Base-by-base conservation (phyloP, 2,113 vertebrate species). In the Callospermophilus lateralis region DNA sequence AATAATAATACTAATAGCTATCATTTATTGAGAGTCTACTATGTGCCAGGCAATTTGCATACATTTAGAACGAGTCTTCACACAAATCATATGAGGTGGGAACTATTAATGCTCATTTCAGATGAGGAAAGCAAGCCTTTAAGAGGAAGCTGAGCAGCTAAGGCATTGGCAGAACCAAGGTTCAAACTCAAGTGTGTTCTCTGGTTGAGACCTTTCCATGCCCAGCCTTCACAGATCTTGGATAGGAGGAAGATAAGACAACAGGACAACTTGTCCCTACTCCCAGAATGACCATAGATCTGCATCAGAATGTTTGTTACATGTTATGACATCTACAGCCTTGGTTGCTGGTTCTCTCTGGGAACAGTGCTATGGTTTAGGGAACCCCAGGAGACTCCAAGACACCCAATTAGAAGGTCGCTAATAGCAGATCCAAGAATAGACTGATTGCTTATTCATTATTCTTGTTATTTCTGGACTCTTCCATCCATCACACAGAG, bases 1-100 rank as follows among this genome's bases (percentile, higher is more conserved):
- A 80, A 89, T 86, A 72, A 72, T 91, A 55, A 91, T 87, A 24
- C 55, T 68, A 78, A 97, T 73, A 81, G 37, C 77, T 95, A 65
- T 84, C 77, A 93, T 97, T 97, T 97, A 95, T 97, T 90, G 90
- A 85, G 97, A 89, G n/a, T 81, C 87, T 95, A 93, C 65, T 67
- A 65, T 34, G 12, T 97, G 92, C 96, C 97, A 97, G 94, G 67
- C 30, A 81, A 92, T 98, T 96, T 96, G 90, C 96, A 97, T 97
- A 73, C 16, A 90, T 95, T 45, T 96, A 91, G 76, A 61, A 90
- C 16, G 26, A 39, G 7, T 80, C 87, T 67, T 94, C 32, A 20
- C 70, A 78, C 20, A 94, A 89, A 73, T 77, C 58, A 48, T 30
- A 26, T 26, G 91, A 94, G 73, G 84, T 95, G 63, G 45, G 22